Base-by-base conservation (phyloP, 2,113 vertebrate species). In the Calyptomena viridis region DNA sequence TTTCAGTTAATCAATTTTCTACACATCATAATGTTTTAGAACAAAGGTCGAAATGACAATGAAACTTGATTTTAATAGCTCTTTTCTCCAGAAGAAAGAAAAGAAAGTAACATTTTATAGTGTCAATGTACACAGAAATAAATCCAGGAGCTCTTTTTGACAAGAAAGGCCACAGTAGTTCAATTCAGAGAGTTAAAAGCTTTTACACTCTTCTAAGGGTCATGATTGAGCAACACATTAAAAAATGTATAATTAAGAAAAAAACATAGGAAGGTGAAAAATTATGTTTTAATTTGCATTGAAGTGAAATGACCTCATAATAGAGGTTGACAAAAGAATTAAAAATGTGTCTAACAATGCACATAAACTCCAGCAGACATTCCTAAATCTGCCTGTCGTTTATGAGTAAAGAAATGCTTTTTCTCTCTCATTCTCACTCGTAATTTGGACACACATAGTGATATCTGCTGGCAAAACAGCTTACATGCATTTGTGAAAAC, bases 1-100 rank as follows among this genome's bases (percentile, higher is more conserved):
- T 89, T 96, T 74, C 80, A 95, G 86, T 73, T 94, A 96, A 96
- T 95, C 94, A 89, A 93, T 97, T 96, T 96, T 97, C 95, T 94
- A 90, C 88, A 95, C 80, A 97, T 94, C 95, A 81, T 95, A 95
- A 96, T 71, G 82, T 67, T 94, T 93, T 79, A 90, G 74, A 91
- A 95, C 75, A 95, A 86, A 96, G 81, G 93, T 78, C 89, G 77
- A 91, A 91, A 93, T 84, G 67, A 96, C 94, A 96, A 84, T 64
- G 90, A 84, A 95, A 91, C 68, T 68, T 93, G 81, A 86, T 90
- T 94, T 93, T 92, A 94, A 91, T 58, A 92, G 88, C n/a, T 89
- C 83, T 71, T 80, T 89, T 52, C 35, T 78, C 42, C 21, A 82
- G 88, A 95, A 90, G 31, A 96, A 64, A 93, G 84, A 82, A 93